phyloP scores from a whole-genome alignment of 1,140 invertebrate species.

The Maniola jurtina region DNA sequence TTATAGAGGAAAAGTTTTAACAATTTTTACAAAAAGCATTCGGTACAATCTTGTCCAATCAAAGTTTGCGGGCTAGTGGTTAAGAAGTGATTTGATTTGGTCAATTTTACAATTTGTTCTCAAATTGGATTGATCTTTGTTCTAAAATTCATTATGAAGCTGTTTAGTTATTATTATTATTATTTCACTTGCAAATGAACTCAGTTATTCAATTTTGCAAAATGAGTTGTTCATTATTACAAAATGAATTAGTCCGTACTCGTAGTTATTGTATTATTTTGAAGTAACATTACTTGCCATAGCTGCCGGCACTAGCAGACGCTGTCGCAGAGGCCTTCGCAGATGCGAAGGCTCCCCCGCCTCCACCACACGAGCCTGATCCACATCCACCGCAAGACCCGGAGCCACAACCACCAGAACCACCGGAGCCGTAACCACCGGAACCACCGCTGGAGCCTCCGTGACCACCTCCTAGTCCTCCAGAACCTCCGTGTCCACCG shows the following conservation, averaged over 20 bases:
- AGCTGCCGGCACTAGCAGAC: slow-evolving; percentile 50
- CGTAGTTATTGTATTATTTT: not conserved
- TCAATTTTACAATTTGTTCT: no score
- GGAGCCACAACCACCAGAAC: slow-evolving; percentile 27
- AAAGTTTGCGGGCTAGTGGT: no score
- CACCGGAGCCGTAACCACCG: slow-evolving; percentile 39
- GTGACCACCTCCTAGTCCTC: slow-evolving; percentile 23
- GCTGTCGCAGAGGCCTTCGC: slow-evolving; percentile 52
- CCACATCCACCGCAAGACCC: slow-evolving; percentile 32
- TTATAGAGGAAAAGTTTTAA: not conserved
- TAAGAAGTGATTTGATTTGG: not conserved
- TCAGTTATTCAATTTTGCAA: no score
- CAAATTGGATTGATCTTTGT: no score
- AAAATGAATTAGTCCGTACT: not conserved
- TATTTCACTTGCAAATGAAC: no score
- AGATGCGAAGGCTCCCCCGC: slow-evolving; percentile 40
- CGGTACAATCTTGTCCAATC: no score
- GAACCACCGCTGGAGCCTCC: slow-evolving; percentile 35
- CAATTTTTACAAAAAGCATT: not conserved
- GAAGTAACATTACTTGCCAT: slow-evolving; percentile 40
- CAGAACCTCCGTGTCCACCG: slow-evolving; percentile 22
- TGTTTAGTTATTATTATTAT: no score
- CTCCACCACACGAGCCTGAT: slow-evolving; percentile 38
- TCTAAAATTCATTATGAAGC: no score
- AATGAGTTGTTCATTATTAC: not conserved